Percentiles rank a stretch among this genome's conserved stretches.
These are phyloP conservation scores for Channa striata DNA, from an alignment of 2,797 vertebrate species.

Conservation along the genomic window DNA sequence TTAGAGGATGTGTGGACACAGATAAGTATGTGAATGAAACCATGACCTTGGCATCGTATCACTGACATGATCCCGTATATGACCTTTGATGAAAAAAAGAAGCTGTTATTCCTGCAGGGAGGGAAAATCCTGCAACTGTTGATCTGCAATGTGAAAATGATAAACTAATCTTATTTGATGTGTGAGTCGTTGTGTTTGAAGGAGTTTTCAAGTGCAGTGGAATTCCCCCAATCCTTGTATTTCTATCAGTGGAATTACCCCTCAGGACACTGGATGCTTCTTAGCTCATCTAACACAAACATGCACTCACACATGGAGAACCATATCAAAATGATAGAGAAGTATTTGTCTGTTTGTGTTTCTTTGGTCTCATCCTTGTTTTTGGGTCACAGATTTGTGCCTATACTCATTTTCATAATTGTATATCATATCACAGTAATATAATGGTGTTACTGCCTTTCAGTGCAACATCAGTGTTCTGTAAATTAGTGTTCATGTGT, in stretches of 20 bases:
- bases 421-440: slow-evolving; percentile 41
- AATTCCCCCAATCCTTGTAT: slow-evolving; percentile 70
- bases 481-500: slow-evolving; percentile 1
- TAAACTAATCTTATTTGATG: slow-evolving; percentile 58
- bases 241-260: slow-evolving; percentile 72
- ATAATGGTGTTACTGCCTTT: slow-evolving; percentile 7
- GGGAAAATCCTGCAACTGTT: slow-evolving; percentile 59
- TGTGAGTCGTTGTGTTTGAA: slow-evolving; percentile 40
- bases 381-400: slow-evolving; percentile 29
- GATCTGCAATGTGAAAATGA: slow-evolving; percentile 46
- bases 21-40: slow-evolving; percentile 46
- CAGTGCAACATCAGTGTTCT: background rate
- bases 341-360: slow-evolving; percentile 48
- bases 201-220: slow-evolving; percentile 45
- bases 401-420: slow-evolving; percentile 20
- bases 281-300: slow-evolving; percentile 19
- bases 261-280: slow-evolving; percentile 63
- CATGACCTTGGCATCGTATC: slow-evolving; percentile 55
- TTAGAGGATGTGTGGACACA: slow-evolving; percentile 45
- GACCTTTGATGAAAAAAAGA: slow-evolving; percentile 67
- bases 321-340: slow-evolving; percentile 48
- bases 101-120: slow-evolving; percentile 38
- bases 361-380: slow-evolving; percentile 45
- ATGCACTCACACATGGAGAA: slow-evolving; percentile 15
- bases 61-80: slow-evolving; percentile 51